A percentile compares a stretch with the other conserved stretches of the same genome.
Conservation (phyloP, 2,113 vertebrate genomes). For the Romanogobio albipinnatus region DNA sequence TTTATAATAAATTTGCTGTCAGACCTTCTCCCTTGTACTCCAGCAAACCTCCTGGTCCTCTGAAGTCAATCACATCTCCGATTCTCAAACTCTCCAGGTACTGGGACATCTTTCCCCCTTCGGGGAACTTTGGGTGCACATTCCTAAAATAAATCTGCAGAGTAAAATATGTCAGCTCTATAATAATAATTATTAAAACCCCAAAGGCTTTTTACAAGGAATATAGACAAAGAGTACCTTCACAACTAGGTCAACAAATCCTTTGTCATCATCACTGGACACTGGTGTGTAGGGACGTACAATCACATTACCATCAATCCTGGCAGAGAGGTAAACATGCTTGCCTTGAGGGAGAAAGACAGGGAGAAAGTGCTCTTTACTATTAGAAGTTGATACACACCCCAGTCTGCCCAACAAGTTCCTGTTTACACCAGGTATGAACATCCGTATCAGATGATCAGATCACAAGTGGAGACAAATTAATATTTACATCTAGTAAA, state of each 20-base stretch:
- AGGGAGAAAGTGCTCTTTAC: not conserved
- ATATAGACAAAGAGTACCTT: conserved; percentile 65
- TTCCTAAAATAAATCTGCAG: conserved; percentile 66
- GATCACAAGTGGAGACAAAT: not conserved
- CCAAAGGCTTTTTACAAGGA: not conserved
- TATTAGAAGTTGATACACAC: not conserved
- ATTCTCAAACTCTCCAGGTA: conserved; percentile 64
- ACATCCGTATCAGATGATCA: not conserved
- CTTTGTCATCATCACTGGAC: conserved; percentile 75
- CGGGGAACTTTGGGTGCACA: conserved; percentile 66
- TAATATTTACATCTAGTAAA: not conserved
- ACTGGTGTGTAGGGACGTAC: conserved; percentile 79
- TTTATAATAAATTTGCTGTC: not conserved
- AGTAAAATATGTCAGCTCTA: not conserved
- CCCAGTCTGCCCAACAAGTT: not conserved
- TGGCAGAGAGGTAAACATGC: conserved; percentile 77
- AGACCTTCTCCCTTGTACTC: conserved; percentile 64
- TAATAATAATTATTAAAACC: not conserved
- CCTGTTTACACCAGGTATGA: not conserved
- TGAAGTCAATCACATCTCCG: conserved; percentile 65
- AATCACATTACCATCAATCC: conserved; percentile 73
- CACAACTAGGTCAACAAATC: conserved; percentile 77
- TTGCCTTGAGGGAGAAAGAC: conserved; percentile 65
- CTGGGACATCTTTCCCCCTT: conserved; percentile 70
- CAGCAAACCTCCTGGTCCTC: conserved; percentile 67